Base-by-base conservation (phyloP, 2,113 vertebrate species). In the Nesoenas mayeri region DNA sequence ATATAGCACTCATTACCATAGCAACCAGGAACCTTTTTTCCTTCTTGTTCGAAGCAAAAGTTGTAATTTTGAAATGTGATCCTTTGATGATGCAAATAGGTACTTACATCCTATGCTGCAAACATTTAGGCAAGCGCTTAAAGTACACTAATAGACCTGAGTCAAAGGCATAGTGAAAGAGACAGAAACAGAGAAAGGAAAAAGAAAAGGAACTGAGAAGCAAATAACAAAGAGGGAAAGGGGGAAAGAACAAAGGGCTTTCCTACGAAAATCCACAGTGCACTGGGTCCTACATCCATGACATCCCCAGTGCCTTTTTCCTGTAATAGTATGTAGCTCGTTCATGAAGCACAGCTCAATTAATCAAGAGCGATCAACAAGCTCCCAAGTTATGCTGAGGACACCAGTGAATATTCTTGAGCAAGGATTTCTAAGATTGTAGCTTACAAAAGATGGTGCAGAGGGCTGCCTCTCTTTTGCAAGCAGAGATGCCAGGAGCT, bases 51-150 rank as follows among this genome's bases (percentile, higher is more conserved):
- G 90, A 90, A 91, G 47, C 53, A 85, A 88, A 93, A 96, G 75
- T 91, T 94, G 79, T 74, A 70, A 93, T 96, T 96, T 73, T 64
- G 58, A 80, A 94, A 86, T 36, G 75, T 28, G 58, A 94, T 66
- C 42, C 67, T 93, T 85, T 83, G 60, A 74, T 42, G 12, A 56
- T 73, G 67, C 36, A 85, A 94, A 83, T 29, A 91, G 36, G 50
- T 62, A 78, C 42, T 74, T 31, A 42, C 0, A 11, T 40, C 54
- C 25, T 72, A 12, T 25, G 69, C 58, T 51, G 71, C 18, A 28
- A 89, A 82, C 56, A 48, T 32, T 70, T 19, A 29, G 20, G 58
- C 50, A 94, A 42, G 38, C 56, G 51, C 65, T 72, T 64, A 28
- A 84, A 71, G 50, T 42, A 93, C 9, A 4, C 0, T 2, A 85